Percentiles rank a stretch among this genome's conserved stretches.
Evolutionary conservation across 2,113 vertebrate genomes (phyloP).

Genomic region (Menura novaehollandiae): DNA sequence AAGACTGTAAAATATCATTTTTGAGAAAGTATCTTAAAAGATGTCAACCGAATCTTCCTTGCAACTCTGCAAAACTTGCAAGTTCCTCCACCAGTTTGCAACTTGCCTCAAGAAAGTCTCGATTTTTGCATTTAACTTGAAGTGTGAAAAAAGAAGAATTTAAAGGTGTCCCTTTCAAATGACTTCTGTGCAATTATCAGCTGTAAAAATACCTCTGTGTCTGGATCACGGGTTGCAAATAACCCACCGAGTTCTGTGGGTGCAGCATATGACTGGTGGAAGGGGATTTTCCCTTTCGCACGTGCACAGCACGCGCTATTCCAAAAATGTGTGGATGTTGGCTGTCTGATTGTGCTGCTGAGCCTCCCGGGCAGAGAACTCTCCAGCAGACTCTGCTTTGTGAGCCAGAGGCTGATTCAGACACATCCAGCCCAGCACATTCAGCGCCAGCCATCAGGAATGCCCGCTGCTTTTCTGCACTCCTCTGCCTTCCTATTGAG

Average conservation of each 20-base stretch:
- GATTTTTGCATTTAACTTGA: neutral
- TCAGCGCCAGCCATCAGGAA: neutral
- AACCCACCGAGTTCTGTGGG: neutral
- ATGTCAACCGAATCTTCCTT: neutral
- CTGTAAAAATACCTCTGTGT: neutral
- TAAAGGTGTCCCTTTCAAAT: neutral
- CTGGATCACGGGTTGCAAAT: neutral
- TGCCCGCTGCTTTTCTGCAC: neutral
- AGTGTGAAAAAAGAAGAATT: too few species aligned
- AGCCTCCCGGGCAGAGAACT: constrained; percentile 8
- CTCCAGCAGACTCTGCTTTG: neutral
- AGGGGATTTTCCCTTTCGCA: constrained; percentile 26
- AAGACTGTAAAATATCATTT: neutral
- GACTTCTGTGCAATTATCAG: neutral
- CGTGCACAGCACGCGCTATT: neutral
- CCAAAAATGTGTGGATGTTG: constrained; percentile 61
- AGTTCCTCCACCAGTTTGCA: neutral
- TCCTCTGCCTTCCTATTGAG: constrained; percentile 4
- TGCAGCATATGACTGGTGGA: neutral
- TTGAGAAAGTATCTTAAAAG: neutral
- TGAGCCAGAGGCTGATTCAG: neutral
- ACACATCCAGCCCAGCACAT: constrained; percentile 1
- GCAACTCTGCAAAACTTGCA: neutral
- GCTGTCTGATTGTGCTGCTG: constrained; percentile 59
- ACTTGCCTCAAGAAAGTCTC: neutral